Percentiles rank a stretch among this genome's conserved stretches.
phyloP scores from a whole-genome alignment of 2,888 invertebrate genomes.

The Tiliacea citrago region DNA sequence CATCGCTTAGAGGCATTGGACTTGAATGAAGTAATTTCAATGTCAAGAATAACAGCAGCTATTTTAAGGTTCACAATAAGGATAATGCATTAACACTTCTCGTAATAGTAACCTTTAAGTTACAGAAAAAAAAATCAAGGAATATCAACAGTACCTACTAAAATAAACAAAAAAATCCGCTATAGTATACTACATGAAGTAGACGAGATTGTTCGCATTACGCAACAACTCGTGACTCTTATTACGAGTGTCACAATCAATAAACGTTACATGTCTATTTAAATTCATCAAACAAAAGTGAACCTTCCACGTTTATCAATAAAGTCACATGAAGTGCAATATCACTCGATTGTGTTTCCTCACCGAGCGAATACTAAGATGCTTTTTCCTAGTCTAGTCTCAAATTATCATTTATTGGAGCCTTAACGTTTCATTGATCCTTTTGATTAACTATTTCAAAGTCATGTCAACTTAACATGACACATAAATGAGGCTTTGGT shows the following conservation, averaged over 20 bases:
- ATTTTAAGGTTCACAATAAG: conserved; percentile 6
- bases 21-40: conserved; percentile 33
- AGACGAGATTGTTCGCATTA: conserved; percentile 84
- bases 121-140: conserved; percentile 8
- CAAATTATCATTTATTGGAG: conserved; percentile 75
- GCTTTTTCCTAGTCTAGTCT: conserved; percentile 80
- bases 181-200: conserved; percentile 79
- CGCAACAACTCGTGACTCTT: conserved; percentile 90
- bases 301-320: conserved; percentile 68
- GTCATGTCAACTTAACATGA: conserved; percentile 26
- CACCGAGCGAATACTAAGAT: conserved; percentile 78
- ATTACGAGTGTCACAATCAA: conserved; percentile 78
- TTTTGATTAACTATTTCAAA: conserved; percentile 59
- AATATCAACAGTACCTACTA: conserved; percentile 19
- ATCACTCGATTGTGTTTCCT: conserved; percentile 65
- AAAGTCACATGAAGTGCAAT: conserved; percentile 69
- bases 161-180: conserved; percentile 64
- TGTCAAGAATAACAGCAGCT: conserved; percentile 38
- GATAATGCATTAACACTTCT: conserved; percentile 20
- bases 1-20: conserved; percentile 33
- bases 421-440: conserved; percentile 68
- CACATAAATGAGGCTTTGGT: not conserved
- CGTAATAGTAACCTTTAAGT: conserved; percentile 28
- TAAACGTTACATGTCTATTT: conserved; percentile 79
- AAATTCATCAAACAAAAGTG: conserved; percentile 68